Base-by-base conservation (phyloP, 2,888 invertebrate species). In the Cheiracanthium punctorium region DNA sequence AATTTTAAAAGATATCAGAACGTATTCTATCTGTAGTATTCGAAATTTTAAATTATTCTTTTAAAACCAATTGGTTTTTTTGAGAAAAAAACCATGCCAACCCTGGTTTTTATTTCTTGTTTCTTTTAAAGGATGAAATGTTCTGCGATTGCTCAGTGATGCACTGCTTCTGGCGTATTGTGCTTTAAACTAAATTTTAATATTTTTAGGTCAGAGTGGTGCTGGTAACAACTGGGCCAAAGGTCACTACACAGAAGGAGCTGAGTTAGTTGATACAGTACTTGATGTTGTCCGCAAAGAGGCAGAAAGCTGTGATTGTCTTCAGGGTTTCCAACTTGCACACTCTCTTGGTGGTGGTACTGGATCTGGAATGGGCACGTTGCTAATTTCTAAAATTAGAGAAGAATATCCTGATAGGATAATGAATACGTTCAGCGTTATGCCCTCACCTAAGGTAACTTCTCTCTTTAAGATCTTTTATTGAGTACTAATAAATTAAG, bases 341-440 rank as follows among this genome's bases (percentile, higher is more conserved):
- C 96, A 96, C 91, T 97, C 96, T 0, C 93, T 97, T 20, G 96
- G 97, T 0, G 97, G 97, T 8, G 96, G 97, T 20, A 97, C 96
- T 0, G 97, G 97, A 0, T 96, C 96, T 0, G 97, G 96, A 0
- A 94, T 97, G 95, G 97, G 96, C 7, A 97, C 97, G 0, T 92
- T 97, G 7, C 93, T 97, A 4, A 96, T 97, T 89, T 96, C 96
- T 88, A 97, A 96, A 92, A 96, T 97, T 90, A 94, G 96, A 0
- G 96, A 97, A 91, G 97, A 97, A 91, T 97, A 95, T 91, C 97
- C 97, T 0, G 93, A 93, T 90, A 91, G 93, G 88, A 93, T 93
- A 88, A 93, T 93, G 93, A 92, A 91, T 89, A 93, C 93, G 8
- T 93, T 92, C 90, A 92, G 92, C 7, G 95, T 96, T 88, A 95